phyloP scores from a whole-genome alignment of 2,888 invertebrate species.

The Drepana falcataria region DNA sequence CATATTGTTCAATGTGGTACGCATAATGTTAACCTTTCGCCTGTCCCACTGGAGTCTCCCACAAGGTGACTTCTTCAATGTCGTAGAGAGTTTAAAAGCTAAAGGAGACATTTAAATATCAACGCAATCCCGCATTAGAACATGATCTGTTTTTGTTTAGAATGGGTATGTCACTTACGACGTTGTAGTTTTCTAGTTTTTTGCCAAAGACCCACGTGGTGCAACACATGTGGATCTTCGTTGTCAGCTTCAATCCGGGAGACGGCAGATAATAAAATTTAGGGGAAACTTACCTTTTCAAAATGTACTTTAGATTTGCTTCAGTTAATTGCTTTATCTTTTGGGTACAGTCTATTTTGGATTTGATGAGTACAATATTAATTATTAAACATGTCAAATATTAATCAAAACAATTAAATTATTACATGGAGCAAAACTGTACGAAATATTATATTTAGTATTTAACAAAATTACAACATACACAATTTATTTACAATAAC shows the following conservation, averaged over 20 bases:
- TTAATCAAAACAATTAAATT: too few relatives aligned
- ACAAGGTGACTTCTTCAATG: conserved; percentile 53
- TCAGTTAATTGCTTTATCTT: background rate
- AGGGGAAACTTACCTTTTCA: conserved; percentile 23
- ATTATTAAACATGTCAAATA: too few relatives aligned
- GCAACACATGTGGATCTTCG: conserved; percentile 68
- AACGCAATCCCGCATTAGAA: fast-evolving
- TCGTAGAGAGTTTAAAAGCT: conserved; percentile 1
- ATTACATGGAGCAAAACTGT: too few relatives aligned
- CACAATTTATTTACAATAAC: too few relatives aligned
- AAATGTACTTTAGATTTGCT: conserved; percentile 13
- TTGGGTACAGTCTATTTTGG: too few relatives aligned
- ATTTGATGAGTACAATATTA: too few relatives aligned
- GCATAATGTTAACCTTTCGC: conserved; percentile 70
- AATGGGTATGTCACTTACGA: conserved; percentile 11
- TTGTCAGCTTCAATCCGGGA: conserved; percentile 63
- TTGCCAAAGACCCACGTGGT: conserved; percentile 68
- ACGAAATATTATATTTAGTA: too few relatives aligned
- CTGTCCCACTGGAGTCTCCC: conserved; percentile 66
- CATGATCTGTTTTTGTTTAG: conserved; percentile 11
- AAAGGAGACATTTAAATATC: conserved; percentile 5
- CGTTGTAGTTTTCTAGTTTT: conserved; percentile 21
- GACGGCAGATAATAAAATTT: conserved; percentile 48
- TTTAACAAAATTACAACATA: too few relatives aligned
- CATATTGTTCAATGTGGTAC: conserved; percentile 61